Base-by-base conservation (phyloP, 2,797 vertebrate species). In the Meriones psammophilus region DNA sequence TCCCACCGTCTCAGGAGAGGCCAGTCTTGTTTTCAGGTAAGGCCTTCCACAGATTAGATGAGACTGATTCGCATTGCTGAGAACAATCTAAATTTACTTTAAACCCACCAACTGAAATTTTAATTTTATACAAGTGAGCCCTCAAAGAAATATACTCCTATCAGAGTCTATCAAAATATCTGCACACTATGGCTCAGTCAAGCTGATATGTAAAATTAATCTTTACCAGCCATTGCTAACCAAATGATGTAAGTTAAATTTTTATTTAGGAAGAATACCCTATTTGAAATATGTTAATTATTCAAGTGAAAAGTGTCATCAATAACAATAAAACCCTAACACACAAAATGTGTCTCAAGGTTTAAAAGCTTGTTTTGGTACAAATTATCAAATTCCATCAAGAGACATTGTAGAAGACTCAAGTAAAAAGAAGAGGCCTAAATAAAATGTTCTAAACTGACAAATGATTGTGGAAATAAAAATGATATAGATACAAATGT, bases 391-490 rank as follows among this genome's bases (percentile, higher is more conserved):
- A 54, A 62, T 1, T 91, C 2, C 24, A 30, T 74, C 42, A 26
- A 14, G 14, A 85, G 7, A 54, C 14, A 94, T 71, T 88, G 78
- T 88, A 46, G 13, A 85, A 84, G 8, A 46, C 13, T 15, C 58
- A 84, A 94, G n/a, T 36, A 78, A 86, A 54, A 46, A 36, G 5
- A 66, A 0, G 7, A 96, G 12, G 33, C 33, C 8, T 62, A 74
- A 76, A 18, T 89, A 79, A 56, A n/a, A 58, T 58, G 15, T 6
- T 17, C 5, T 58, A 66, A 78, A 69, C 64, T 64, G 74, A 36
- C 58, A 88, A 81, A 92, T 88, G 88, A 60, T 86, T 7, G 54
- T 94, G 22, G 79, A 93, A 89, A 89, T n/a, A n/a, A 88, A 88
- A 66, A 30, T 26, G 8, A 56, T 36, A n/a, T 17, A 74, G 30